A percentile compares a stretch with the other conserved stretches of the same genome.
These are phyloP conservation scores for Scatophagus argus DNA, from an alignment of 2,113 vertebrate species.

Conservation along the genomic window DNA sequence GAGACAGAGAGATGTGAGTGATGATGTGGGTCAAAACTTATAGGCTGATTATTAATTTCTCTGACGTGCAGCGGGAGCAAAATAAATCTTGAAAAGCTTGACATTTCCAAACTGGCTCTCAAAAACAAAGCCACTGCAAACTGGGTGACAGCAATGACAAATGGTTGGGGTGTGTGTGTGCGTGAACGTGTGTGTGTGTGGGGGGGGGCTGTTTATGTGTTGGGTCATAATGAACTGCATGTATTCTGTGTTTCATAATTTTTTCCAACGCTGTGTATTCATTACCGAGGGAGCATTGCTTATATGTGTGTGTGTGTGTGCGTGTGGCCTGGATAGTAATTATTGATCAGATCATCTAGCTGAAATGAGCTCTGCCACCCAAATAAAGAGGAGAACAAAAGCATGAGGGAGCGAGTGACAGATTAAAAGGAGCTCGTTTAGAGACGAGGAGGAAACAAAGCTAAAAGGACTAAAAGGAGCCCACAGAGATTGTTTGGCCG, in stretches of 20 bases:
- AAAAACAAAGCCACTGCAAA: conserved; percentile 71
- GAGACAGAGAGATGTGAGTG: conserved; percentile 47
- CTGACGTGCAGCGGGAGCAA: conserved; percentile 64
- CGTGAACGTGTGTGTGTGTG: neutral
- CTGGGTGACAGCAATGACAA: conserved; percentile 58
- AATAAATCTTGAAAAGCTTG: conserved; percentile 76
- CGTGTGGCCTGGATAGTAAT: conserved; percentile 52
- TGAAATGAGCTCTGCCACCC: conserved; percentile 75
- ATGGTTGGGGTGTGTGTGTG: conserved; percentile 44
- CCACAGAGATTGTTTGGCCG: conserved; percentile 53
- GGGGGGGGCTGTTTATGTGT: neutral
- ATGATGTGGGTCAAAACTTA: conserved; percentile 68
- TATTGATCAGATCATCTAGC: conserved; percentile 77
- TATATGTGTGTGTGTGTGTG: conserved; percentile 18
- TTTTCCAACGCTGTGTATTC: conserved; percentile 15
- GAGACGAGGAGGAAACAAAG: conserved; percentile 66
- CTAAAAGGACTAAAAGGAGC: conserved; percentile 59
- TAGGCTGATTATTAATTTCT: conserved; percentile 75
- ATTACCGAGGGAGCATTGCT: conserved; percentile 16
- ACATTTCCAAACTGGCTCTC: conserved; percentile 77
- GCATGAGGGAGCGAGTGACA: conserved; percentile 57
- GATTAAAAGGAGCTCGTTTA: conserved; percentile 71
- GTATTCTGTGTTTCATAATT: conserved; percentile 29
- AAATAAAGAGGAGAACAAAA: conserved; percentile 74
- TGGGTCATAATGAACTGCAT: conserved; percentile 12